phyloP scores from a whole-genome alignment of 2,888 invertebrate species.

The Papilio protenor region DNA sequence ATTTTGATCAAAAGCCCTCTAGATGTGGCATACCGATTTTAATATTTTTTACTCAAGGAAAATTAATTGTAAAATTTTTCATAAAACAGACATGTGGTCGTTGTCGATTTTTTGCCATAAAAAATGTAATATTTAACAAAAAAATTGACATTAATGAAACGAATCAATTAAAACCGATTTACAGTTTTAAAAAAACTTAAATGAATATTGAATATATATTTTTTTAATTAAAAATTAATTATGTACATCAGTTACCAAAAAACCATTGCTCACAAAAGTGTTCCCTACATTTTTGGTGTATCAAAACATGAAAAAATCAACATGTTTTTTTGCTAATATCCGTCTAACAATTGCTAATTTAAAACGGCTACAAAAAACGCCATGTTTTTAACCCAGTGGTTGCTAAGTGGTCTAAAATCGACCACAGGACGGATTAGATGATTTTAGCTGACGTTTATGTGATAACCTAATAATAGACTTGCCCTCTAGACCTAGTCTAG shows the following conservation, averaged over 20 bases:
- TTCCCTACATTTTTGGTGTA: too few species aligned
- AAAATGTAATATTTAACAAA: too few species aligned
- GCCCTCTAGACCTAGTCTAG: neutral
- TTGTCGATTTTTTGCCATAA: too few species aligned
- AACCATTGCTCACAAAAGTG: neutral
- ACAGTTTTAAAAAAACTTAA: too few species aligned
- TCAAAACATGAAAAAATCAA: neutral
- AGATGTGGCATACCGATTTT: neutral
- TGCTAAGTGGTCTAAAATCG: too few species aligned
- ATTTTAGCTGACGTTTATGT: neutral
- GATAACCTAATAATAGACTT: neutral
- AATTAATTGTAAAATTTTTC: too few species aligned
- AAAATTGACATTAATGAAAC: too few species aligned
- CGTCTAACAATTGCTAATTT: neutral
- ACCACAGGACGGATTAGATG: too few species aligned
- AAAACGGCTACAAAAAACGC: neutral
- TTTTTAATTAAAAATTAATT: too few species aligned
- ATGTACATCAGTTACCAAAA: neutral
- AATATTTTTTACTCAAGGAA: too few species aligned
- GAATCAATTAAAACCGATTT: too few species aligned
- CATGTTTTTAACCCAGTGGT: neutral
- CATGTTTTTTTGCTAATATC: neutral
- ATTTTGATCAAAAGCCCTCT: neutral
- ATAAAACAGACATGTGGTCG: too few species aligned
- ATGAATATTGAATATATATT: neutral